phyloP scores from a whole-genome alignment of 2,113 vertebrate species.

The Dromaius novaehollandiae region DNA sequence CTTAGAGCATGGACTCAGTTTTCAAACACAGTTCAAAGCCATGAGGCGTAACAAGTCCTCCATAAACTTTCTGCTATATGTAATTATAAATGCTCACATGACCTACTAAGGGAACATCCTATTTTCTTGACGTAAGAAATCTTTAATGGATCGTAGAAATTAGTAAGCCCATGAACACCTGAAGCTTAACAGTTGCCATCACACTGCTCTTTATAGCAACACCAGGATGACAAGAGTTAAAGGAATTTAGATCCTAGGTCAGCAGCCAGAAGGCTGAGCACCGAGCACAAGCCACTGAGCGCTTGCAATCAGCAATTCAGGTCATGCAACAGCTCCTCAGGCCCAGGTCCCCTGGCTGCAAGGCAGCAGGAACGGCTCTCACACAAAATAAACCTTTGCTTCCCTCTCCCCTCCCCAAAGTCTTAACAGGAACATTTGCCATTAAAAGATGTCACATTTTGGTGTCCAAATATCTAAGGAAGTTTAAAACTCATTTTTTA shows the following conservation, averaged over 20 bases:
- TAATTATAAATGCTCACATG: background rate
- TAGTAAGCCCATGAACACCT: background rate
- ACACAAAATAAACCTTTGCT: fast-evolving
- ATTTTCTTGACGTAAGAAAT: background rate
- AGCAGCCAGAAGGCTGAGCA: too few species aligned
- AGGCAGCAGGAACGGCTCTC: background rate
- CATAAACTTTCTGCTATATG: fast-evolving
- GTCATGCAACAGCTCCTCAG: background rate
- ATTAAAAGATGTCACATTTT: background rate
- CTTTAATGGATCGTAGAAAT: fast-evolving
- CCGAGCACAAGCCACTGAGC: too few species aligned
- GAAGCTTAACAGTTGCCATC: background rate
- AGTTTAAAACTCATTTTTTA: background rate
- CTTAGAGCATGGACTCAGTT: fast-evolving
- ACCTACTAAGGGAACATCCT: background rate
- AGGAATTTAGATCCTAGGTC: background rate
- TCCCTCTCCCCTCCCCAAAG: background rate
- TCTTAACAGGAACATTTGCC: background rate
- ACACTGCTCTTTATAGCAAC: fast-evolving
- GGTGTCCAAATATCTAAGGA: fast-evolving
- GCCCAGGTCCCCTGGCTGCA: background rate
- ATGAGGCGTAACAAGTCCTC: background rate
- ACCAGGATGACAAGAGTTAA: background rate
- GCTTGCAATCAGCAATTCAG: fast-evolving
- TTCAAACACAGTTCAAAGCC: background rate